Evolutionary conservation across 2,888 invertebrate genomes (phyloP), one percentile per base, ranked within the genome.

Genomic region (Trichacis sp.): DNA sequence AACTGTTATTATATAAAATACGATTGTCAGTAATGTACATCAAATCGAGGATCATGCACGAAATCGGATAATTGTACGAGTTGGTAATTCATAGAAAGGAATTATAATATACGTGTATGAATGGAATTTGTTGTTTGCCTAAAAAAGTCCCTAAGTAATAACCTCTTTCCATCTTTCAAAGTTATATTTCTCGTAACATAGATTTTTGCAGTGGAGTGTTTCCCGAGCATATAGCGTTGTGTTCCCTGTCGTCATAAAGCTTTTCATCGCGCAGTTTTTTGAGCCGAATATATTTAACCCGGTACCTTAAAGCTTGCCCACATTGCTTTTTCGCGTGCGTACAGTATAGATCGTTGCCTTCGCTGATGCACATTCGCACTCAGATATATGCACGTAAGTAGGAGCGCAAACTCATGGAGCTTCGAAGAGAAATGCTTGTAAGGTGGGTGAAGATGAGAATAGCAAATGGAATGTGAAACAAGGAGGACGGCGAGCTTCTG

Each of bases 391-490:
- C 33, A n/a, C 47, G 43, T 50, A 45, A 49, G 54, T 49, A 50
- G 42, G 40, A 45, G 56, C 48, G 36, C 43, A 48, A 48, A 47
- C 48, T 43, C 46, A 45, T 45, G 18, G 30, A 52, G 40, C 15
- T 45, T 43, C 19, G 46, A 38, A 33, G 36, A 48, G 47, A 56
- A 52, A 56, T 49, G 45, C 51, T 45, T 46, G 56, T 38, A 46
- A 56, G 48, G 40, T 24, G 20, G 49, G 49, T 48, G 40, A 55
- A 59, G 58, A 64, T 64, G 55, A 64, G 59, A 55, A 50, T 48
- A 55, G 54, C 45, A 63, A 54, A 64, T 50, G 57, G 62, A 58
- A 61, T 53, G 58, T 18, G 48, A 54, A 47, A 53, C 57, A 24
- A 53, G 19, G 43, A 43, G 14, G 48, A 43, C 47, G 33, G 12